Base-by-base conservation (phyloP, 2,888 invertebrate genomes). In the Drosophila testacea region DNA sequence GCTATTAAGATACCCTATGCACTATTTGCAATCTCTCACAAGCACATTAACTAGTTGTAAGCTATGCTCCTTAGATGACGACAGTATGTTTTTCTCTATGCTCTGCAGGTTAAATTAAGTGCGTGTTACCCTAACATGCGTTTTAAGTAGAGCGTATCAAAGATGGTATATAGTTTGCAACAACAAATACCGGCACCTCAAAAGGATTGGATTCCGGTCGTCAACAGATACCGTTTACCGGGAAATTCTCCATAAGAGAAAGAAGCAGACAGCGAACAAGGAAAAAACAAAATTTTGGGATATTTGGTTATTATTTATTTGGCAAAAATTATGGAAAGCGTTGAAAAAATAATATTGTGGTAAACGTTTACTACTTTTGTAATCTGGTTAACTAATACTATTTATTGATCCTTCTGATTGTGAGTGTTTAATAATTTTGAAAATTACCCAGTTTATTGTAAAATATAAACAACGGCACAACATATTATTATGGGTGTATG, bases 381-480 rank as follows among this genome's bases (percentile, higher is more conserved):
- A 10, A 22, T 5, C 38, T 38, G n/a, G 13, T 16, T 41, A 11
- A 22, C 16, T 22, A 13, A 44, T 10, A 6, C n/a, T 7, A n/a
- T 54, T 0, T 11, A 22, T 16, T 1, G 11, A n/a, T n/a, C n/a
- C 3, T 34, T 11, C 0, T 3, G 22, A 1, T 22, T 22, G 22
- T 22, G 3, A 22, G 22, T 22, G 22, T 22, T 3, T 22, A 3
- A 0, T 22, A 22, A 22, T 22, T 22, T 22, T 1, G 0, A 22
- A 22, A 22, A 22, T 3, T 22, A 22, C 22, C 22, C 22, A 22
- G 22, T 54, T 32, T 32, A 6, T 32, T 11, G 32, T 30, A 48
- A 42, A 42, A 42, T 22, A 54, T 27, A 56, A 56, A 56, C 34
- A 51, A 44, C 42, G n/a, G 22, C 11, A 44, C 27, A 44, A 13